A percentile compares a stretch with the other conserved stretches of the same genome.
Evolutionary conservation across 2,797 vertebrate genomes (phyloP).

Genomic region (Thalassophryne amazonica): DNA sequence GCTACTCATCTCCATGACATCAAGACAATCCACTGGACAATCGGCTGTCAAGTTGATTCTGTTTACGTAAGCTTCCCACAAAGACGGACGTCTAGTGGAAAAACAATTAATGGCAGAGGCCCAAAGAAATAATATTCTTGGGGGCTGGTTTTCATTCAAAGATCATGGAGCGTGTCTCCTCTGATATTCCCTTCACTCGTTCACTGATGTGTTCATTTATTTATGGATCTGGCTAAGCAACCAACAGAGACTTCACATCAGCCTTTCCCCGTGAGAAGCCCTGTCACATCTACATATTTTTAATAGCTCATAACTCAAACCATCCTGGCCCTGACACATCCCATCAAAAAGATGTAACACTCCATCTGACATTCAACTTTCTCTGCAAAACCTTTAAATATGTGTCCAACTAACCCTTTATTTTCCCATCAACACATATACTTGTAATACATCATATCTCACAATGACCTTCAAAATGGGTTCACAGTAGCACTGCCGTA

Average conservation of each 20-base stretch:
- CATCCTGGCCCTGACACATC: conserved; percentile 62
- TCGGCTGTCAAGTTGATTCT: conserved; percentile 60
- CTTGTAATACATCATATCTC: not conserved
- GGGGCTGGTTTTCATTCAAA: conserved; percentile 52
- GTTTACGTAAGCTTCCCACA: conserved; percentile 46
- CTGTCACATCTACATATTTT: conserved; percentile 81
- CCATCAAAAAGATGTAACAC: conserved; percentile 61
- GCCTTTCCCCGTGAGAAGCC: conserved; percentile 60
- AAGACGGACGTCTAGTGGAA: conserved; percentile 40
- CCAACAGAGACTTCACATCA: conserved; percentile 65
- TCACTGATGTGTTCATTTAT: conserved; percentile 74
- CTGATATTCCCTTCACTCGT: conserved; percentile 65
- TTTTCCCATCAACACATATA: not conserved
- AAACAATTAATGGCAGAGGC: conserved; percentile 29
- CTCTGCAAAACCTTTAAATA: conserved; percentile 40
- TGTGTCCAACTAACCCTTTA: conserved; percentile 37
- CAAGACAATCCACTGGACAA: conserved; percentile 40
- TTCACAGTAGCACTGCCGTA: not conserved
- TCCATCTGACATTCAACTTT: conserved; percentile 63
- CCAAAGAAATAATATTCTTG: conserved; percentile 30
- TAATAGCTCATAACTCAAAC: conserved; percentile 75
- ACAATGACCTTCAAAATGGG: not conserved
- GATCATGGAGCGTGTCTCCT: conserved; percentile 61
- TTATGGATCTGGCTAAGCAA: conserved; percentile 67
- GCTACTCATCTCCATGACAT: conserved; percentile 63